A percentile compares a stretch with the other conserved stretches of the same genome.
phyloP scores from a whole-genome alignment of 2,113 vertebrate species.

The Limanda limanda region DNA sequence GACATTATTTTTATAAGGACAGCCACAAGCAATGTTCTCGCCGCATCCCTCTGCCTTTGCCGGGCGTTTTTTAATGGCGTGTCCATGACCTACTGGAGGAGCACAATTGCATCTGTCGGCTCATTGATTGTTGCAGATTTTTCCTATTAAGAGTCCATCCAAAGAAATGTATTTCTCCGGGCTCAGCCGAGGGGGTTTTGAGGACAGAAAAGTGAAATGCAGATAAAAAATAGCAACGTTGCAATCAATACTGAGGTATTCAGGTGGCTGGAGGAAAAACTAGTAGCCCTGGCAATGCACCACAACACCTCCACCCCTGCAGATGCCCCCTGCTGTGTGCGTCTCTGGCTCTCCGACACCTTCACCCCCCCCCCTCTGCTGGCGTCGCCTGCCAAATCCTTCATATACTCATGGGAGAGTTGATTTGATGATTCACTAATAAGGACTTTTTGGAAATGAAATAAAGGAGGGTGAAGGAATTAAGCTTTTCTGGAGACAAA shows the following conservation, averaged over 20 bases:
- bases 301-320: not conserved
- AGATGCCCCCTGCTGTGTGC: not conserved
- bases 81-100: not conserved
- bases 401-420: not conserved
- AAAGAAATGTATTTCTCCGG: not conserved
- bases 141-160: not conserved
- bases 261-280: not conserved
- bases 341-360: not conserved
- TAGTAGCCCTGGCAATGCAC: not conserved
- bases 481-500: no score
- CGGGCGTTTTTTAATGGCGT: not conserved
- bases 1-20: constrained; percentile 6
- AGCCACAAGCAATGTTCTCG: not conserved
- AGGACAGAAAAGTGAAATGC: not conserved
- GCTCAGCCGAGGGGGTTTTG: not conserved
- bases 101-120: not conserved
- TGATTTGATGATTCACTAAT: not conserved
- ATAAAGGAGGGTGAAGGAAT: no score
- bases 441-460: no score
- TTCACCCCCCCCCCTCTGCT: not conserved
- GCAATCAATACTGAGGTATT: not conserved
- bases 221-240: not conserved
- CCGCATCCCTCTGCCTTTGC: not conserved
- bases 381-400: not conserved
- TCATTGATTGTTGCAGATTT: constrained; percentile 8